A percentile compares a stretch with the other conserved stretches of the same genome.
Conservation (phyloP, 2,888 invertebrate genomes). For the Glyphotaelius pellucidus region DNA sequence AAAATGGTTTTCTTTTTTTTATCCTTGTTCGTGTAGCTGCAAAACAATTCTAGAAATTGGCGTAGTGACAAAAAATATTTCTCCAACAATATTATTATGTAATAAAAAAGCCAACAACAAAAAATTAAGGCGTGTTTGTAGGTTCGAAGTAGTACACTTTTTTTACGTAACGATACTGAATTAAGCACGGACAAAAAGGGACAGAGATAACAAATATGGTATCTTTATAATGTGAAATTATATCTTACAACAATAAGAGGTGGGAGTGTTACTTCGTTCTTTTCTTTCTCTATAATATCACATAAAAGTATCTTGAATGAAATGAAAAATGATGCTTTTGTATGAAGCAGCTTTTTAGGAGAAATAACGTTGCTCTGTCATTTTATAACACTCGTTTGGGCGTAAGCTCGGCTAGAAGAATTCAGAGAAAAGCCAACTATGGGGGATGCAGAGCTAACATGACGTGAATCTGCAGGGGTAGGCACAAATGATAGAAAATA, state of each 20-base stretch:
- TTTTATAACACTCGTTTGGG: conserved; percentile 30
- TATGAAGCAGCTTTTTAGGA: conserved; percentile 16
- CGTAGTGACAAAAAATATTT: no score
- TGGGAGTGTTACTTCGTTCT: conserved; percentile 17
- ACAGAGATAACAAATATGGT: background rate
- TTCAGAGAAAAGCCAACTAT: background rate
- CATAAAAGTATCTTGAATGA: conserved; percentile 41
- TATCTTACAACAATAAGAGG: background rate
- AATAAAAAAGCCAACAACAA: no score
- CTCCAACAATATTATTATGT: no score
- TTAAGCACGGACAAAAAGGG: background rate
- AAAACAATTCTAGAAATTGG: no score
- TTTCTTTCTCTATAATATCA: conserved; percentile 25
- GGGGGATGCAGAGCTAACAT: background rate
- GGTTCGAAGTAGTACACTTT: background rate
- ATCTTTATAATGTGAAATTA: background rate
- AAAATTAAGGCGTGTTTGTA: background rate
- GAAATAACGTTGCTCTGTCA: conserved; percentile 27
- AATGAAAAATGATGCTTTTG: conserved; percentile 40
- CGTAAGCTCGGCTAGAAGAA: background rate
- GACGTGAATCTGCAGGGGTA: background rate
- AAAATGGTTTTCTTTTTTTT: no score
- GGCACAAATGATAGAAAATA: no score
- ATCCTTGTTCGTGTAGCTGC: no score
- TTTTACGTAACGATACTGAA: background rate